Evolutionary conservation across 2,888 invertebrate genomes (phyloP).

Genomic region (Drosophila setosimentum): DNA sequence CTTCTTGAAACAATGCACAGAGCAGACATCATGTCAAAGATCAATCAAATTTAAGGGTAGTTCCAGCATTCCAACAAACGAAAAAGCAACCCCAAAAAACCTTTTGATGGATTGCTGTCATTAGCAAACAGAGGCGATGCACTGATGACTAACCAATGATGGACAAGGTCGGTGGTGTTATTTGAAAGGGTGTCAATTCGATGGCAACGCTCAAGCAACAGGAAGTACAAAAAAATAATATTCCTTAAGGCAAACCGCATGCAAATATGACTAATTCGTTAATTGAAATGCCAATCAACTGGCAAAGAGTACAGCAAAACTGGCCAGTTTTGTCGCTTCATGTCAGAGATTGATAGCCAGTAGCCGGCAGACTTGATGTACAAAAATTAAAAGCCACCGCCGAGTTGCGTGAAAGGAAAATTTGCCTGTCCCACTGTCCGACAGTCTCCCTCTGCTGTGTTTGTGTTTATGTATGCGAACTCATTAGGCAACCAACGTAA

Average conservation of each 20-base stretch:
- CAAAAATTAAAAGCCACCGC: constrained; percentile 45
- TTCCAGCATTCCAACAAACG: constrained; percentile 23
- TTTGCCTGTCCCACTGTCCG: constrained; percentile 16
- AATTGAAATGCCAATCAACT: constrained; percentile 83
- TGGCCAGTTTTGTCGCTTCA: constrained; percentile 56
- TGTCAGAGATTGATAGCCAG: constrained; percentile 74
- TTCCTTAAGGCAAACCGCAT: constrained; percentile 34
- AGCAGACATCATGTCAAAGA: constrained; percentile 30
- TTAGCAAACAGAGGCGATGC: constrained; percentile 7
- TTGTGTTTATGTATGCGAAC: constrained; percentile 71
- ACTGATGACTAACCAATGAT: constrained; percentile 21
- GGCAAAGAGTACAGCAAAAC: constrained; percentile 25
- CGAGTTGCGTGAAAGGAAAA: constrained; percentile 73
- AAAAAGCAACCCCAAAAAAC: constrained; percentile 29
- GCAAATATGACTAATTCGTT: constrained; percentile 80
- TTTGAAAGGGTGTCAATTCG: constrained; percentile 12
- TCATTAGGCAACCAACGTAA: constrained; percentile 80
- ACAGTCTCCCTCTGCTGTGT: constrained; percentile 16
- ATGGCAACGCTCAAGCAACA: constrained; percentile 38
- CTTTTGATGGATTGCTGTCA: constrained; percentile 74
- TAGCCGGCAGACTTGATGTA: constrained; percentile 42
- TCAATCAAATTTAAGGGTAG: constrained; percentile 51
- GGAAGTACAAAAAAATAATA: background rate
- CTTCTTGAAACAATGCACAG: background rate
- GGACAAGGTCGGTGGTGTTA: background rate